Base-by-base conservation (phyloP, 2,888 invertebrate genomes). In the Latrodectus elegans region DNA sequence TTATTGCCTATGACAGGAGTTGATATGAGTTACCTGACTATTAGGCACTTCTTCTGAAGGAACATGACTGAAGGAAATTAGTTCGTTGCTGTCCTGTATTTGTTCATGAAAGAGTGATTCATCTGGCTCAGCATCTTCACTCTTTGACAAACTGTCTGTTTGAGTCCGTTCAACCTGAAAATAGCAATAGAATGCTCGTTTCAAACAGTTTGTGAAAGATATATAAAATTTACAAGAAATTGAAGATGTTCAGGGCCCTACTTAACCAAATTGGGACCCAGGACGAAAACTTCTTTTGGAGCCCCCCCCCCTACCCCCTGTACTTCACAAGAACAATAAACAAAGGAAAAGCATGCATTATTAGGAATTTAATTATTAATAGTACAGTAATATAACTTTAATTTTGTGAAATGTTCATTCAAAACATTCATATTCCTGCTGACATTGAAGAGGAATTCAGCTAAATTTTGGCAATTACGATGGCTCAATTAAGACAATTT, bases 21-120 rank as follows among this genome's bases (percentile, higher is more conserved):
- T 38, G 38, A 38, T 6, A 6, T 6, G 6, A 51, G 15, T 80
- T 71, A 88, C 87, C 83, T 88, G 78, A 68, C 73, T 81, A 73
- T 78, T 67, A 83, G 82, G 82, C 82, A 83, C 78, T 79, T 83
- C 83, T 53, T 82, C 78, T 65, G 87, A 55, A 83, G 82, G 87
- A 83, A 88, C 82, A 74, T 82, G 82, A n/a, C 82, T 74, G 60
- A 78, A 83, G 22, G 78, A 74, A 70, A 82, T 82, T 49, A 82
- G 22, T 72, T 86, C 81, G 72, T 76, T 77, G 81, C 55, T 70
- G 51, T 71, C 81, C 15, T 75, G 65, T 10, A 53, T 79, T 12
- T 70, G 75, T 51, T 75, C 65, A 26, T 60, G 73, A 65, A 74
- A 75, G 17, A 75, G n/a, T n/a, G 75, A 26, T 49, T 79, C 84